Base-by-base conservation (phyloP, 2,888 invertebrate genomes). In the Eugnorisma glareosa region DNA sequence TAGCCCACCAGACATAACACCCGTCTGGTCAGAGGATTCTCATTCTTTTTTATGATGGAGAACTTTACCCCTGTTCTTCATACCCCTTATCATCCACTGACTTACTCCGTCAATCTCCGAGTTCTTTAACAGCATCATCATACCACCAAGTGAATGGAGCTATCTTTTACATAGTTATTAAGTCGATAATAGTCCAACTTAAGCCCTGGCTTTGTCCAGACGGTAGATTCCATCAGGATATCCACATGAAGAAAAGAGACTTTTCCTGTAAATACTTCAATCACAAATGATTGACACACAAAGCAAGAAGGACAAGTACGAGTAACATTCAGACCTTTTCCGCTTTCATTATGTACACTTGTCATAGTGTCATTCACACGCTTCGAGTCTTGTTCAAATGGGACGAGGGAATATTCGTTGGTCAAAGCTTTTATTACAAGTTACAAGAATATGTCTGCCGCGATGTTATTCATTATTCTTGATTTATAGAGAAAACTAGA, bases 381-480 rank as follows among this genome's bases (percentile, higher is more conserved):
- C 45, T 37, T 48, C 21, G 28, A 28, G 28, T 45, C 15, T 35
- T 45, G 10, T 45, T 40, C 31, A 78, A 63, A 78, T 8, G 35
- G 45, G 40, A 71, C 78, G 59, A 45, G 37, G 24, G 37, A 45
- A 71, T 74, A 64, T 75, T 74, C 13, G 18, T 48, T 37, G n/a
- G 45, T 3, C 35, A 63, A 67, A 69, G 61, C 57, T 63, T 35
- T 70, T 63, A 54, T 63, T 73, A 57, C 31, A 31, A 71, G 54
- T 45, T 45, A 73, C 54, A 35, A 51, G 37, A 73, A 45, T 74
- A 54, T 51, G 18, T 43, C 43, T 37, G 66, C 37, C 37, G 24
- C 40, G 63, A 71, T 64, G 45, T 63, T 59, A 71, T 61, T 81
- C 43, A 45, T 84, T 79, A 79, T 69, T 31, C 73, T 67, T 81